Percentiles rank a stretch among this genome's conserved stretches.
phyloP scores from a whole-genome alignment of 2,113 vertebrate genomes.

The Oryzias javanicus region DNA sequence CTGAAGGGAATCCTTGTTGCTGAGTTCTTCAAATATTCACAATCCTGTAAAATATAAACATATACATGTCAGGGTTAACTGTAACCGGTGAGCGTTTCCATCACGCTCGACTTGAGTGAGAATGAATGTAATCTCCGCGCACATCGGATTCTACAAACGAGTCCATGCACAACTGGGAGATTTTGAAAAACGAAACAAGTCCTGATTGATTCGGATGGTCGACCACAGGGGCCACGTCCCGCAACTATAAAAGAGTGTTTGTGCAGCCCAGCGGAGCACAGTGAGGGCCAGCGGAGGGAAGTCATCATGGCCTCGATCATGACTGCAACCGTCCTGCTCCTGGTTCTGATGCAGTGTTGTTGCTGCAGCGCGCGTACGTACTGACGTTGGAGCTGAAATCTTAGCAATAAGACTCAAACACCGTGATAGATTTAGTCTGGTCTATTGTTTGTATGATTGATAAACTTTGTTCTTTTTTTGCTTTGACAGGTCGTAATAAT shows the following conservation, averaged over 20 bases:
- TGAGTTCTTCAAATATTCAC: no score
- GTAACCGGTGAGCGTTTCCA: background rate
- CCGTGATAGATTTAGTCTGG: no score
- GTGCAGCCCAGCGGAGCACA: no score
- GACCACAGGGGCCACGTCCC: background rate
- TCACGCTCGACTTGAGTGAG: background rate
- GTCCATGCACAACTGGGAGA: conserved; percentile 16
- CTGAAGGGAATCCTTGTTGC: no score
- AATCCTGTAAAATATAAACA: no score
- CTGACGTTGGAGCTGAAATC: background rate
- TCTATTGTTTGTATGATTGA: background rate
- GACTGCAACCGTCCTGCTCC: background rate
- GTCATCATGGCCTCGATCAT: background rate
- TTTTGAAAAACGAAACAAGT: background rate
- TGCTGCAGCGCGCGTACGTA: background rate
- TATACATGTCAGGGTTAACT: background rate
- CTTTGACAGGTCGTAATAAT: no score
- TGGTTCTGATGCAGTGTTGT: background rate
- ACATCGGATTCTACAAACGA: conserved; percentile 28
- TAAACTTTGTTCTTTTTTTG: background rate
- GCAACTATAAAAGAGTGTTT: background rate
- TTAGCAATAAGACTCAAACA: no score
- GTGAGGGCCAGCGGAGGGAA: background rate
- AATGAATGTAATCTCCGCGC: conserved; percentile 7
- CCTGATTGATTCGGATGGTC: background rate